Evolutionary conservation across 2,797 vertebrate species (phyloP), one percentile per base, ranked within the genome.

Genomic region (Sarcoramphus papa): DNA sequence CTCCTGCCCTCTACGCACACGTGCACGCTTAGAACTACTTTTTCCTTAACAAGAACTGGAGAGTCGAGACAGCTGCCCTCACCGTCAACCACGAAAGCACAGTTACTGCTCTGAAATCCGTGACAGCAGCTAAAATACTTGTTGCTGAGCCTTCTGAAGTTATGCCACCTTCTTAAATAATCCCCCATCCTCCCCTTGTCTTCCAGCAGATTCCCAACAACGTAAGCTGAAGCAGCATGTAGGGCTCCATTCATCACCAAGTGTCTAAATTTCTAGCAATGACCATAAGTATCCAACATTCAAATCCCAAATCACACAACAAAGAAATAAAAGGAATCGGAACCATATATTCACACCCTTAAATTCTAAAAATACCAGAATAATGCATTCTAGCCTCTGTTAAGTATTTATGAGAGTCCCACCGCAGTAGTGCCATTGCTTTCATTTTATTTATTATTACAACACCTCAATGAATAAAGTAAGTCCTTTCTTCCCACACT

Each of bases 401-500:
- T 35, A 50, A 64, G 48, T 51, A 80, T 69, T 45, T 65, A 20
- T n/a, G 10, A n/a, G 16, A 40, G 17, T 33, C 25, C 30, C 25
- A 75, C 14, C 1, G 1, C 14, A 43, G 23, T 6, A 60, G 5
- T 12, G 48, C 16, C 14, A 43, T 21, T 0, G 0, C 10, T 81
- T 87, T 43, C 2, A 40, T 40, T 85, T 37, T 25, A 79, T 56
- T 51, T 75, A 15, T 41, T 47, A 56, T 68, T 75, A 40, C 24
- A 45, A 13, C 10, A 85, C 3, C 22, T 35, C 33, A 48, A 5
- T 23, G 25, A 72, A 56, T 56, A 24, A 68, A 59, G 8, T 8
- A 81, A 48, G 10, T 41, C 24, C 16, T 57, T 50, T 43, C 37
- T 56, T 69, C 47, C 45, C 2, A 5, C 12, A 14, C 12, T 67